These are phyloP conservation scores for Sebastes cheni DNA, from an alignment of 2,797 vertebrate genomes.

Conservation along the genomic window DNA sequence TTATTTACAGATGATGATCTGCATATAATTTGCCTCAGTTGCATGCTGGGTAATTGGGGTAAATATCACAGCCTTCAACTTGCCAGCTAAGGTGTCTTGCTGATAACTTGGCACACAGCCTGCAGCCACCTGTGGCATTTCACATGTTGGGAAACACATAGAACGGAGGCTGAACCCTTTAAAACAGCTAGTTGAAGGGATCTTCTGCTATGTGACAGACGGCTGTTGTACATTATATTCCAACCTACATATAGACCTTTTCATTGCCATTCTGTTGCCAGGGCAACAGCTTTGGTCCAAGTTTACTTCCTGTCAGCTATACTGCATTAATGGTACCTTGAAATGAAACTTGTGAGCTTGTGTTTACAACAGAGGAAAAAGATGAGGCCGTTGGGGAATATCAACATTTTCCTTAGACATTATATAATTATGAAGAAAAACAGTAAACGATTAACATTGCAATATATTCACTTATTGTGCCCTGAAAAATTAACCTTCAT, in stretches of 20 bases:
- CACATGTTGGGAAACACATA: slow-evolving; percentile 21
- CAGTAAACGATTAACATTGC: too few species aligned
- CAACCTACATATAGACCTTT: not conserved
- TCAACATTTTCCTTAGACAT: too few species aligned
- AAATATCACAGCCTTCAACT: slow-evolving; percentile 70
- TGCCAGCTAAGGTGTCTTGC: slow-evolving; percentile 65
- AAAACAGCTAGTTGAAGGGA: not conserved
- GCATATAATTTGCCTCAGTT: slow-evolving; percentile 87
- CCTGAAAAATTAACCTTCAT: too few species aligned
- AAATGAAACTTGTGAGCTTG: too few species aligned
- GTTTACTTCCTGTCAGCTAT: too few species aligned
- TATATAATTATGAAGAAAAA: too few species aligned
- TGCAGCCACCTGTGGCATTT: slow-evolving; percentile 79
- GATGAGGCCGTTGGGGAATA: too few species aligned
- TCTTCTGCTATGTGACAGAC: not conserved
- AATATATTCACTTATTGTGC: too few species aligned
- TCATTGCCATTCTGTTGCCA: too few species aligned
- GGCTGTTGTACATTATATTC: not conserved
- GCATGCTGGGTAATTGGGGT: slow-evolving; percentile 73
- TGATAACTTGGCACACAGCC: slow-evolving; percentile 65
- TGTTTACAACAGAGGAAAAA: too few species aligned
- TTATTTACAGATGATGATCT: slow-evolving; percentile 95
- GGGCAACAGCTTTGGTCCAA: too few species aligned
- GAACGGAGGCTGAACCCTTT: slow-evolving; percentile 2
- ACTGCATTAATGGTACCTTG: too few species aligned